Base-by-base conservation (phyloP, 2,888 invertebrate genomes). In the Eilema caniola region DNA sequence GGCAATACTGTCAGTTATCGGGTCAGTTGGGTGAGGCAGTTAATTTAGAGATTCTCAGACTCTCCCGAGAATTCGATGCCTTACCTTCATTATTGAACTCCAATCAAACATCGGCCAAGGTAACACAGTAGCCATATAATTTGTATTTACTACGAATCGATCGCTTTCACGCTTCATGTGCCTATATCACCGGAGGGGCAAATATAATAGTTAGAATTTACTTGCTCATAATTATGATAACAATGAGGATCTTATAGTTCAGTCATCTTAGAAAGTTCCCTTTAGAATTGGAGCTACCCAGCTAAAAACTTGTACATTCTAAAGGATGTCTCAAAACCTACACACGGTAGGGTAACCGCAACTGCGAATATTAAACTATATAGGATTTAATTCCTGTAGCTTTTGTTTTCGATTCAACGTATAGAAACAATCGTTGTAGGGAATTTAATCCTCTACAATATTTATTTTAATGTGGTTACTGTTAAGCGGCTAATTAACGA, bases 21-120 rank as follows among this genome's bases (percentile, higher is more conserved):
- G 53, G 10, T n/a, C 53, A 53, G 53, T 53, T n/a, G 53, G 53
- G 53, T n/a, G 47, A 53, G 53, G 53, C n/a, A n/a, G 53, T 53
- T 53, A 53, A 53, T 53, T 53, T 31, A 31, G n/a, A 61, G 28
- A 28, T 28, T 28, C 31, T n/a, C 60, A 61, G 31, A 31, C 28
- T 28, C 28, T 2, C 60, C 31, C n/a, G 20, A 11, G 60, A 31
- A 61, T 61, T 61, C 60, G n/a, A 12, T 61, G n/a, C 31, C 31
- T n/a, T 33, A n/a, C 11, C 61, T 31, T 61, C 61, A 61, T 31
- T 61, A 61, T 61, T 33, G n/a, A 31, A n/a, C 11, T 61, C n/a
- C 31, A 61, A 61, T 61, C 61, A 61, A 61, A 33, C n/a, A 61
- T 33, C 3, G n/a, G n/a, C 31, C 61, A 61, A 61, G 31, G n/a